Percentiles rank a stretch among this genome's conserved stretches.
Evolutionary conservation across 2,888 invertebrate genomes (phyloP).

Genomic region (Cantharis flavilabris): DNA sequence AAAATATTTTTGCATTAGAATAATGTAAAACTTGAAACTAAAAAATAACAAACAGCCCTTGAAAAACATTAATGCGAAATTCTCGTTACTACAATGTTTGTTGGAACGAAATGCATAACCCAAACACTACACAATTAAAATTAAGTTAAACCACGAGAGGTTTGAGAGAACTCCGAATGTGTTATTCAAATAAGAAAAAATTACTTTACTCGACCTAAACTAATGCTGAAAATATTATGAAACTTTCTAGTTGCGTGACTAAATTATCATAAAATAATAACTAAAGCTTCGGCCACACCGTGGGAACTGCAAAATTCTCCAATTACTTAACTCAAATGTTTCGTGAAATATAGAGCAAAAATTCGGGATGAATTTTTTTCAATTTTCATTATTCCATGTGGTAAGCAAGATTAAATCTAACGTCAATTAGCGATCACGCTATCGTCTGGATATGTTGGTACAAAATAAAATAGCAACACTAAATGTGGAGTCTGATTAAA

Average conservation of each 20-base stretch:
- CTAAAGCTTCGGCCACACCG: background rate
- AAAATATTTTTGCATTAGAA: background rate
- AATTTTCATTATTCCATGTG: background rate
- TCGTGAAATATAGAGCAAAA: background rate
- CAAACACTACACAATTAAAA: conserved; percentile 15
- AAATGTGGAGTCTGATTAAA: background rate
- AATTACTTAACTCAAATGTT: background rate
- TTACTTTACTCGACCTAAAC: conserved; percentile 1
- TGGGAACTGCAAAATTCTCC: background rate
- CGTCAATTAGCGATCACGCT: background rate
- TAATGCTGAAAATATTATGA: background rate
- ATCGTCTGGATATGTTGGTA: background rate
- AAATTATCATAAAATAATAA: background rate
- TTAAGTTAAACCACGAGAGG: conserved; percentile 6
- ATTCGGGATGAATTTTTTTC: background rate
- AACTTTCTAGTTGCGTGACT: background rate
- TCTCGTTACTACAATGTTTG: conserved; percentile 6
- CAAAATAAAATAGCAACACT: background rate
- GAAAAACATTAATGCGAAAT: conserved; percentile 7
- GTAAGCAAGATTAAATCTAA: background rate
- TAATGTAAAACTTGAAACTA: background rate
- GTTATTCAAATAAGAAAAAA: conserved; percentile 5
- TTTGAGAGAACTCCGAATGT: conserved; percentile 6
- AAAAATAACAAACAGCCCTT: background rate
- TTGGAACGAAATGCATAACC: conserved; percentile 1